Percentiles rank a stretch among this genome's conserved stretches.
Evolutionary conservation across 2,888 invertebrate genomes (phyloP).

Genomic region (Geophilus truncorum): DNA sequence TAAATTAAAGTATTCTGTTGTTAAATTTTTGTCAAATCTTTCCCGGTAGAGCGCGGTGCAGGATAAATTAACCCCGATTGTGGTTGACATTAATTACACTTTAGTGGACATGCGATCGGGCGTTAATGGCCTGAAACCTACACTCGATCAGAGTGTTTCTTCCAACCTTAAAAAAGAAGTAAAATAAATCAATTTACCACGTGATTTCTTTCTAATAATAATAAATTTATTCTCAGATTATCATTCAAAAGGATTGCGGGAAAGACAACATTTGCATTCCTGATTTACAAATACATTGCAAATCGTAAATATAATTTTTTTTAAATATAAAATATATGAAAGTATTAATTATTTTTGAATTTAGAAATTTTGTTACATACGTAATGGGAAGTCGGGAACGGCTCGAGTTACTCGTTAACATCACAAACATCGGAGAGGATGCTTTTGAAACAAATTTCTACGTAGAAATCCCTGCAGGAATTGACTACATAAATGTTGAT

Average conservation of each 20-base stretch:
- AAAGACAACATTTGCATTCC: constrained; percentile 88
- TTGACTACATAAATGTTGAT: constrained; percentile 63
- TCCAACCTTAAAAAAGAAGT: constrained; percentile 48
- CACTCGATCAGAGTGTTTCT: constrained; percentile 51
- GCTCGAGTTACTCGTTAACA: constrained; percentile 71
- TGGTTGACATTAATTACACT: constrained; percentile 78
- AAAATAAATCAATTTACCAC: constrained; percentile 10
- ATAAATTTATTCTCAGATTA: constrained; percentile 42
- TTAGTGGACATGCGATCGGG: constrained; percentile 42
- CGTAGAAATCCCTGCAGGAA: constrained; percentile 71
- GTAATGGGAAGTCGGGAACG: constrained; percentile 74
- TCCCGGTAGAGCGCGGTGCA: constrained; percentile 56
- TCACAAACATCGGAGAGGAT: constrained; percentile 83
- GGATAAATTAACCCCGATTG: constrained; percentile 87
- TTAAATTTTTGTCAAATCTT: neutral
- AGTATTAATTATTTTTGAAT: too few relatives aligned
- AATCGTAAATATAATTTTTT: constrained; percentile 52
- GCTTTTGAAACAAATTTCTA: constrained; percentile 84
- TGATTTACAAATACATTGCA: constrained; percentile 69
- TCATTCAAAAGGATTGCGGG: constrained; percentile 91
- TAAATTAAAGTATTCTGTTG: neutral
- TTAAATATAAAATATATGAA: too few relatives aligned
- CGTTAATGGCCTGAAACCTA: constrained; percentile 47
- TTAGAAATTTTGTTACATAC: constrained; percentile 71
- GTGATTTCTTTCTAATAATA: too few relatives aligned